Evolutionary conservation across 2,113 vertebrate genomes (phyloP), one percentile per base, ranked within the genome.

Genomic region (Ameiurus melas): DNA sequence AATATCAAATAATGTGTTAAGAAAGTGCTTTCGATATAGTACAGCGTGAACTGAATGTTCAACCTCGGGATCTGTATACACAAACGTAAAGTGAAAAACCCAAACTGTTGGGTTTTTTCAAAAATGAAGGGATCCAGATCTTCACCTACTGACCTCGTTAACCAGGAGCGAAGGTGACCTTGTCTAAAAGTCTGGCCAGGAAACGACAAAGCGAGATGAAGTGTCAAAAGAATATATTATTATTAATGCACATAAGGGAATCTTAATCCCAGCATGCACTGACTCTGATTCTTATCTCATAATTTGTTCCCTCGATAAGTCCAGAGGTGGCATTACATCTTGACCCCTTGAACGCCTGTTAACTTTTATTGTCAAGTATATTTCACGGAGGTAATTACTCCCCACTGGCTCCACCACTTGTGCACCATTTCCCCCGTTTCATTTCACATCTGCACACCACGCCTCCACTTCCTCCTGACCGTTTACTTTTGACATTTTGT

Each of bases 261-360:
- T 39, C 22, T 17, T 1, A n/a, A 36, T 47, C 27, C 53, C 53
- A 58, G 30, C 51, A 55, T 55, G 78, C 78, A 36, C 19, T 14
- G 53, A 75, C 20, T 22, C 55, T 43, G n/a, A 75, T 30, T 79
- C 66, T 6, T 64, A 80, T 70, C 60, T 33, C 58, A 2, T n/a
- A 39, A 77, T 55, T 58, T 78, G n/a, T 39, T 80, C 66, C 62
- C 39, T 27, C 30, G n/a, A 51, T 43, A 66, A 43, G 39, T 22
- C 62, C 60, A 78, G 30, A 39, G 51, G 47, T 64, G 43, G 79
- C 2, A n/a, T 43, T 85, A 66, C 2, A 4, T 77, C 39, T 33
- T 78, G 70, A 83, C 66, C 84, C 25, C 27, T 43, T 71, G 36
- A 81, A 57, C 71, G 3, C 81, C 86, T 90, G 89, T 79, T 64